Evolutionary conservation across 2,888 invertebrate genomes (phyloP), one percentile per base, ranked within the genome.

Genomic region (Orthosia incerta): DNA sequence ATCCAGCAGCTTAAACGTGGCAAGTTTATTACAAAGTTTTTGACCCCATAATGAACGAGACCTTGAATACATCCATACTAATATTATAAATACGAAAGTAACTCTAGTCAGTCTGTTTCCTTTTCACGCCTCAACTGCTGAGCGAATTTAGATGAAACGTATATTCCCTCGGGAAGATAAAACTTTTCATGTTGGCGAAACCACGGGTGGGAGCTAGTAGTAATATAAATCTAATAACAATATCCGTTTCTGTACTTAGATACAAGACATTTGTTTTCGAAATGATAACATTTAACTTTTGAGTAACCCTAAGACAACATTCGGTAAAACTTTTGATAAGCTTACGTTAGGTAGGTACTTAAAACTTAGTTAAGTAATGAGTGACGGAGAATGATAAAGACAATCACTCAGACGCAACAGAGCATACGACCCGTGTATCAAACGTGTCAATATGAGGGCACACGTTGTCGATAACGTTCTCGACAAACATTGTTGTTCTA

Each of bases 401-500:
- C 71, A 83, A 86, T 82, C 76, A 78, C 73, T 69, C 80, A 82
- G 72, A 67, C 70, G 70, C 69, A 76, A 48, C 70, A 75, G 76
- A 75, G 82, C 74, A 66, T 63, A 69, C 74, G 82, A 85, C 84
- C 82, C 71, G 65, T 51, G 60, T 85, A 83, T 87, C 87, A 51
- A 60, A 15, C 31, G 75, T 83, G 87, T 88, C 88, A 89, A 88
- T 76, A 85, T 73, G 62, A 65, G 79, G 85, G 79, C 88, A 86
- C 76, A 64, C 20, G 39, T 39, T 39, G 39, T 39, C 39, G 86
- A 87, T 89, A 90, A 88, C 79, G 63, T 62, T 66, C 71, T 71
- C 66, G 73, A 87, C 86, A 89, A 89, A 89, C 82, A 89, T 57
- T 79, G 79, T 84, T 83, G 67, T 88, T 88, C 85, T 86, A 85